Evolutionary conservation across 2,797 vertebrate genomes (phyloP).

Genomic region (Botia kubotai): DNA sequence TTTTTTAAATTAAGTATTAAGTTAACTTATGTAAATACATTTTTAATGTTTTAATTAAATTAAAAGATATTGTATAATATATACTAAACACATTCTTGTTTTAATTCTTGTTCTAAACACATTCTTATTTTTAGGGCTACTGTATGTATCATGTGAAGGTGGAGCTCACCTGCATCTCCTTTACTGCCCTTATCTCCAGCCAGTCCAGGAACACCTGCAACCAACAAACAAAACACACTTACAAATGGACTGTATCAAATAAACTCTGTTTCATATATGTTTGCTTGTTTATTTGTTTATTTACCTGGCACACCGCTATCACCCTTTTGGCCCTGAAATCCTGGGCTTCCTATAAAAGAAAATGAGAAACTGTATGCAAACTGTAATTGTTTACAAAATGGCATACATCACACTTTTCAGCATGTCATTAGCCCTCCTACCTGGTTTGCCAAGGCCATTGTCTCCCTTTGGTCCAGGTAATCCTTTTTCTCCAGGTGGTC

Average conservation of each 20-base stretch:
- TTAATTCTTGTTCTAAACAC: no score
- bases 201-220: conserved; percentile 13
- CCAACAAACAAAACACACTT: background rate
- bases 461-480: conserved; percentile 52
- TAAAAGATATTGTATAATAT: no score
- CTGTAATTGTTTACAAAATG: background rate
- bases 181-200: conserved; percentile 43
- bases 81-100: no score
- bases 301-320: conserved; percentile 40
- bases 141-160: background rate
- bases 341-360: conserved; percentile 30
- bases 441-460: background rate
- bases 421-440: conserved; percentile 8
- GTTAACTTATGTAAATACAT: no score
- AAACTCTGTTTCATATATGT: background rate
- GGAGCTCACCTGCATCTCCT: conserved; percentile 45
- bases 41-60: no score
- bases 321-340: conserved; percentile 47
- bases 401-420: background rate
- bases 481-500: conserved; percentile 50
- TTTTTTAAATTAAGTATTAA: no score
- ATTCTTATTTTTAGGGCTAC: background rate
- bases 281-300: background rate
- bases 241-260: background rate
- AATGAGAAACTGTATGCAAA: background rate